These are phyloP conservation scores for Uria aalge DNA, from an alignment of 2,113 vertebrate genomes.

Conservation along the genomic window DNA sequence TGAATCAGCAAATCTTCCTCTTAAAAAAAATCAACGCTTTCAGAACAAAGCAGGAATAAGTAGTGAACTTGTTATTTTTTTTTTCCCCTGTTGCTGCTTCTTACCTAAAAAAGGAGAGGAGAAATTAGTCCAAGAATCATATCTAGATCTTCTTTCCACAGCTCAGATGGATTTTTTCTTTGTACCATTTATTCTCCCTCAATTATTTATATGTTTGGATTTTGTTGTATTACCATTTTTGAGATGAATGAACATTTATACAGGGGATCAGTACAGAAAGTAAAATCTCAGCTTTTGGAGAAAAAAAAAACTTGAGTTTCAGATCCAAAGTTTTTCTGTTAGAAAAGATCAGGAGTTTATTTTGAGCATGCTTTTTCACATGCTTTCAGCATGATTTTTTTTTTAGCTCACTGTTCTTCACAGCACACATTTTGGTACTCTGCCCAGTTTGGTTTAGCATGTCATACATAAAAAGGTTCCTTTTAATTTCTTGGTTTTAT, in stretches of 20 bases:
- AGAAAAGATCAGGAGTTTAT: background rate
- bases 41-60: constrained; percentile 20
- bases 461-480: background rate
- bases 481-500: background rate
- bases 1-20: constrained; percentile 62
- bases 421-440: background rate
- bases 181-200: background rate
- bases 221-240: background rate
- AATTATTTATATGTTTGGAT: background rate
- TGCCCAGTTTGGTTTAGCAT: background rate
- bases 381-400: background rate
- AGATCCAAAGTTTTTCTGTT: background rate
- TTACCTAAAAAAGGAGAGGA: background rate
- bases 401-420: background rate
- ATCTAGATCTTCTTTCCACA: background rate
- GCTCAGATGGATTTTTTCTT: background rate
- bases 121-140: background rate
- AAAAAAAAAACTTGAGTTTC: background rate
- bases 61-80: background rate
- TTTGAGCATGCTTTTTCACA: background rate
- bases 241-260: background rate
- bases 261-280: background rate
- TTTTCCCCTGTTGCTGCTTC: background rate
- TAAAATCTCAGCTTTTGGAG: background rate
- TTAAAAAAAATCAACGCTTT: background rate